phyloP scores from a whole-genome alignment of 2,797 vertebrate species.

The Phataginus tricuspis region DNA sequence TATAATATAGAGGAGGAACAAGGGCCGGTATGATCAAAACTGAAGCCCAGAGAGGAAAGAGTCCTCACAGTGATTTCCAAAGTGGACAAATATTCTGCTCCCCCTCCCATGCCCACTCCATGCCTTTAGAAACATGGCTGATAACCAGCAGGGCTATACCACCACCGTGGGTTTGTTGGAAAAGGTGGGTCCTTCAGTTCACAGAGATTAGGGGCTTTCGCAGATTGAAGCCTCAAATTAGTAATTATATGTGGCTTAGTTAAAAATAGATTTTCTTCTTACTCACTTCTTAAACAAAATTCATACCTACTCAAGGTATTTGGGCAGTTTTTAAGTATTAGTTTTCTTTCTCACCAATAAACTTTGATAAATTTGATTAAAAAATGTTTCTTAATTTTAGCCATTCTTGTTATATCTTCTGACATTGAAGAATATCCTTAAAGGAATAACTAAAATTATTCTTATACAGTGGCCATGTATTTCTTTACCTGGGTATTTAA shows the following conservation, averaged over 20 bases:
- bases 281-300: conserved; percentile 6
- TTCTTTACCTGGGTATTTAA: not conserved
- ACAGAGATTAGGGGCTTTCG: not conserved
- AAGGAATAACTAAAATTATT: not conserved
- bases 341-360: not conserved
- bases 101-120: fast-evolving
- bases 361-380: not conserved
- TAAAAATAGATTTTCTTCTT: not conserved
- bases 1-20: not conserved
- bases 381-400: not conserved
- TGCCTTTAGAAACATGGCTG: not conserved
- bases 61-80: not conserved
- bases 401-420: not conserved
- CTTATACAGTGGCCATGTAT: not conserved
- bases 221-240: not conserved
- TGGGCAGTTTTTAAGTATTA: not conserved
- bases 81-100: not conserved
- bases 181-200: not conserved
- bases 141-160: not conserved
- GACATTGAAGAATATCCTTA: not conserved
- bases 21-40: not conserved
- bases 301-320: not conserved
- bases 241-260: not conserved
- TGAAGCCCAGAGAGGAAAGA: not conserved
- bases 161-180: not conserved